Evolutionary conservation across 2,113 vertebrate species (phyloP).

Genomic region (Nothoprocta perdicaria): DNA sequence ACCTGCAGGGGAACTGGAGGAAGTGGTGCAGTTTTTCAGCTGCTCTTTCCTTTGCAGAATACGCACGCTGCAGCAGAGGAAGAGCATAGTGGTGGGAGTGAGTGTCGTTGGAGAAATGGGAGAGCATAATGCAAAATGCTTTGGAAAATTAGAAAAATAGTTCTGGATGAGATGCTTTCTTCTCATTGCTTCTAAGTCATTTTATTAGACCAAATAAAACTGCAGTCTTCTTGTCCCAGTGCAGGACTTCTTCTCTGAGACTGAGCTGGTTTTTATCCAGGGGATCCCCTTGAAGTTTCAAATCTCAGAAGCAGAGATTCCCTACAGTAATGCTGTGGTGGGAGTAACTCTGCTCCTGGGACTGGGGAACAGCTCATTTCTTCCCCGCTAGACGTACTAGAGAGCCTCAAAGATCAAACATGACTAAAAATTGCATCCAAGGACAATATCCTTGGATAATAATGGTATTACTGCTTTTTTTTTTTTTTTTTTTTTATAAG

Average conservation of each 20-base stretch:
- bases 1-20: background rate
- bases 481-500: background rate
- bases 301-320: background rate
- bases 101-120: background rate
- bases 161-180: background rate
- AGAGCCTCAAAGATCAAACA: background rate
- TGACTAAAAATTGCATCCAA: background rate
- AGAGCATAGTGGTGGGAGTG: background rate
- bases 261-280: background rate
- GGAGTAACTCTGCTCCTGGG: background rate
- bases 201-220: background rate
- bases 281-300: background rate
- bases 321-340: background rate
- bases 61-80: background rate
- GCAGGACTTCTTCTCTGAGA: background rate
- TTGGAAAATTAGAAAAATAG: background rate
- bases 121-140: background rate
- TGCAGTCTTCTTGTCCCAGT: background rate
- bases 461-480: background rate
- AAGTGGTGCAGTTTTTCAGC: conserved; percentile 16
- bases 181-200: background rate
- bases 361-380: background rate
- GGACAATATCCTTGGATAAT: background rate
- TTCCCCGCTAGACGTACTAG: background rate
- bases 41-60: conserved; percentile 21